Evolutionary conservation across 2,888 invertebrate genomes (phyloP).

Genomic region (Chesias legatella): DNA sequence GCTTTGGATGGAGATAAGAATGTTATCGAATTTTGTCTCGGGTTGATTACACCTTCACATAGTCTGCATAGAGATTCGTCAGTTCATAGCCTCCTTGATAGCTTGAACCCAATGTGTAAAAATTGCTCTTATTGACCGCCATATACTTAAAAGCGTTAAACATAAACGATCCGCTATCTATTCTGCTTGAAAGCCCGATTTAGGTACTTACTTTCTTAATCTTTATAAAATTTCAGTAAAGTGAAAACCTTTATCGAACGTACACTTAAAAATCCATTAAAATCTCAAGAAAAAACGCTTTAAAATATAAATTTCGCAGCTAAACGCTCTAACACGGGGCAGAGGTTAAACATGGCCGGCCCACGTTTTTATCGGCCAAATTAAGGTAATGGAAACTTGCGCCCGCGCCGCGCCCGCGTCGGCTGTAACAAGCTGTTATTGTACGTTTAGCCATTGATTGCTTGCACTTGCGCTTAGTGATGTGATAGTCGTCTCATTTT

Average conservation of each 20-base stretch:
- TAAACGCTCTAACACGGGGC: constrained; percentile 34
- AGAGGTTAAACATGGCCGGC: constrained; percentile 61
- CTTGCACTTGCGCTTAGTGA: constrained; percentile 37
- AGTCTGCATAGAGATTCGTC: too few species aligned
- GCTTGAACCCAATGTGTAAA: too few species aligned
- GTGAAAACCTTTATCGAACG: constrained; percentile 3
- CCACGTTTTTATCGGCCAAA: constrained; percentile 60
- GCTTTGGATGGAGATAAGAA: too few species aligned
- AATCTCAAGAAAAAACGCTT: constrained; percentile 18
- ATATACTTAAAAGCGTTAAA: too few species aligned
- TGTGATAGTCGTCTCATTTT: too few species aligned
- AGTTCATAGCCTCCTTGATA: too few species aligned
- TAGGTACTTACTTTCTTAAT: background rate
- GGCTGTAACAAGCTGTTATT: constrained; percentile 66
- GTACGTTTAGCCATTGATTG: constrained; percentile 52
- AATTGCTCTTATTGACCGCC: too few species aligned
- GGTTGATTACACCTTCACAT: too few species aligned
- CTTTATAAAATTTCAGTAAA: too few species aligned
- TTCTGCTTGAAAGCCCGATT: constrained; percentile 3
- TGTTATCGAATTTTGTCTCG: too few species aligned
- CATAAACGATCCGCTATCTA: too few species aligned
- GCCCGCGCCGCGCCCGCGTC: constrained; percentile 46
- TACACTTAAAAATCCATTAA: constrained; percentile 16
- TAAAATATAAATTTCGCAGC: constrained; percentile 28
- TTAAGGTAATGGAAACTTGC: constrained; percentile 62